Conservation (phyloP, 2,113 vertebrate species). For the Syngnathus scovelli region DNA sequence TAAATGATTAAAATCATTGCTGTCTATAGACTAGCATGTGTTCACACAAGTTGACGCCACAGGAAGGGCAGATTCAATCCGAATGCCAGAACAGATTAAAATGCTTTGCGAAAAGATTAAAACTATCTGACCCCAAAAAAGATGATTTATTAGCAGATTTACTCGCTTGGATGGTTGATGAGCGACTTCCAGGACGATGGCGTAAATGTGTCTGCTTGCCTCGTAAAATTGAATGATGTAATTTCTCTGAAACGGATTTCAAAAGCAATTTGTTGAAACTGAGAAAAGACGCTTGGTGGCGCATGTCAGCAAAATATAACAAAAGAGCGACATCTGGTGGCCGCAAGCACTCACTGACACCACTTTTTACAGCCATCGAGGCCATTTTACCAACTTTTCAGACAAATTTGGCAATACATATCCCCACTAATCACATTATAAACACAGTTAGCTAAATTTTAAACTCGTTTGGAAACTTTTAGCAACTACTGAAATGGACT, state of each 20-base stretch:
- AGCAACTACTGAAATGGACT: too few relatives aligned
- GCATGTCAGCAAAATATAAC: not conserved
- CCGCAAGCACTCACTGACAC: not conserved
- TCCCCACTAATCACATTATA: too few relatives aligned
- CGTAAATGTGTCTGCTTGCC: not conserved
- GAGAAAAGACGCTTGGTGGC: not conserved
- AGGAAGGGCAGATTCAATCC: slow-evolving; percentile 1
- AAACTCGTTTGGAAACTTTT: too few relatives aligned
- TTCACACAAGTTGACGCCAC: not conserved
- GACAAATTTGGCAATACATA: too few relatives aligned
- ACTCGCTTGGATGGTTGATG: not conserved
- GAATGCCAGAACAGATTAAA: slow-evolving; percentile 33
- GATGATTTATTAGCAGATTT: not conserved
- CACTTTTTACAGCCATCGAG: too few relatives aligned
- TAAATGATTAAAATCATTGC: too few relatives aligned
- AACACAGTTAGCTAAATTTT: too few relatives aligned
- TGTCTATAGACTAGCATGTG: not conserved
- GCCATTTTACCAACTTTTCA: too few relatives aligned
- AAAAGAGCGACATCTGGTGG: slow-evolving; percentile 30
- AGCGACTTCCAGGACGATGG: not conserved
- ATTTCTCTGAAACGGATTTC: not conserved
- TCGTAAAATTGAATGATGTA: not conserved
- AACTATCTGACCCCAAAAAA: slow-evolving; percentile 6
- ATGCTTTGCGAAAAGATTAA: slow-evolving; percentile 36
- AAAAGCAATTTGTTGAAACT: not conserved